Evolutionary conservation across 2,113 vertebrate genomes (phyloP), one percentile per base, ranked within the genome.

Genomic region (Psilopsiagon aurifrons): DNA sequence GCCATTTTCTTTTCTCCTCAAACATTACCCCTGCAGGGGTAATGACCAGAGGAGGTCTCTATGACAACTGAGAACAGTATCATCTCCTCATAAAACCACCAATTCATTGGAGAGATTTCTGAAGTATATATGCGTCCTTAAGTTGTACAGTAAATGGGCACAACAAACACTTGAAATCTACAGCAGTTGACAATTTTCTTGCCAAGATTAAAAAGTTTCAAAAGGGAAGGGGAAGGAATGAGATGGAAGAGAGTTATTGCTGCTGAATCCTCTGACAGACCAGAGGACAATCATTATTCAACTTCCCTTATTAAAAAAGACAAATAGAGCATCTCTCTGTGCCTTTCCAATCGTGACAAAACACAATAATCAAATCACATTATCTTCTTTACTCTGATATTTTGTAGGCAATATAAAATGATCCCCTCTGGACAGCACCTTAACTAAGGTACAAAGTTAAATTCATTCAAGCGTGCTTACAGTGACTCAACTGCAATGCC

Each of bases 321-420:
- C 71, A 96, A 95, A 88, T 11, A 75, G 41, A 95, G 49, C 67
- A 83, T 70, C 76, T 91, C 81, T 83, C 70, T 67, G 54, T 35
- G 75, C 75, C 75, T 91, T 90, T 92, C 80, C 78, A 91, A 23
- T 90, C 0, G 3, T 74, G 68, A 93, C 49, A 88, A 90, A 94
- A 90, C 59, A 71, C 68, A 92, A 67, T 91, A 60, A 94, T 87
- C 88, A 94, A 96, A 96, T 85, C 90, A 83, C 22, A 80, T 95
- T 94, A 95, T 78, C 88, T 81, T 83, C 82, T 95, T 95, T 81
- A 77, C 46, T 91, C 89, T 87, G 79, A 28, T 89, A 73, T 66
- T 92, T 79, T 68, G 71, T 41, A 80, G 73, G 64, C 68, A 86
- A 77, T 74, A 82, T 64, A 39, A 91, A 90, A 76, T 49, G 11